Conservation (phyloP, 1,140 invertebrate species). For the Vollenhovia emeryi region DNA sequence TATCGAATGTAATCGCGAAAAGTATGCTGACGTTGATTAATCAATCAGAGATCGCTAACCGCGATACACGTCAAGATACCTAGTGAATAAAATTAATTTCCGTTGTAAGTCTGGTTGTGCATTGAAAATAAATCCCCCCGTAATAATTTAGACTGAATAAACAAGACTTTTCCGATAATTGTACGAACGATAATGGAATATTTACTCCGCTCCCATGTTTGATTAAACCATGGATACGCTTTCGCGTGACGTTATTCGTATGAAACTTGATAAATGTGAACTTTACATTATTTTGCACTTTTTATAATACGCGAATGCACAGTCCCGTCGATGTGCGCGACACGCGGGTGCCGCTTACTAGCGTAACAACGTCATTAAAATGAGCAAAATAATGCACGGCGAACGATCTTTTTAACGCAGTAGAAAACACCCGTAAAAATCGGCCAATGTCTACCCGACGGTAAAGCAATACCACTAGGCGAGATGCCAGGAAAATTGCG, state of each 20-base stretch:
- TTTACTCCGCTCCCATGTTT: neutral
- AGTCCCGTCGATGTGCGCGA: neutral
- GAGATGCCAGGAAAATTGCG: neutral
- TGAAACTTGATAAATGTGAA: slow-evolving; percentile 21
- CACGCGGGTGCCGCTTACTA: neutral
- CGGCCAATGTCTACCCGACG: neutral
- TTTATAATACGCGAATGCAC: neutral
- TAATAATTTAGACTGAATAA: slow-evolving; percentile 13
- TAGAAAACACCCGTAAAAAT: slow-evolving; percentile 20
- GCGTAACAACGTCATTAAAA: slow-evolving; percentile 34
- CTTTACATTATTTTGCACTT: neutral
- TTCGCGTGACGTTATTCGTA: neutral
- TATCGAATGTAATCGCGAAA: neutral
- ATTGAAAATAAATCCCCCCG: slow-evolving; percentile 4
- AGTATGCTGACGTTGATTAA: slow-evolving; percentile 8
- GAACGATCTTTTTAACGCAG: slow-evolving; percentile 12
- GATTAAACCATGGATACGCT: neutral
- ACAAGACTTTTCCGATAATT: slow-evolving; percentile 34
- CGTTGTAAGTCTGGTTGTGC: neutral
- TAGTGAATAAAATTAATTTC: slow-evolving; percentile 3
- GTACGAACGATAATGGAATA: slow-evolving; percentile 5
- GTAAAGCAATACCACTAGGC: slow-evolving; percentile 9
- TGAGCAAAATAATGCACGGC: neutral
- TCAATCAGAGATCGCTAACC: neutral
- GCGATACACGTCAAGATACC: neutral